Base-by-base conservation (phyloP, 92 coral and sea anemone species). In the Zoanthus solanderi region DNA sequence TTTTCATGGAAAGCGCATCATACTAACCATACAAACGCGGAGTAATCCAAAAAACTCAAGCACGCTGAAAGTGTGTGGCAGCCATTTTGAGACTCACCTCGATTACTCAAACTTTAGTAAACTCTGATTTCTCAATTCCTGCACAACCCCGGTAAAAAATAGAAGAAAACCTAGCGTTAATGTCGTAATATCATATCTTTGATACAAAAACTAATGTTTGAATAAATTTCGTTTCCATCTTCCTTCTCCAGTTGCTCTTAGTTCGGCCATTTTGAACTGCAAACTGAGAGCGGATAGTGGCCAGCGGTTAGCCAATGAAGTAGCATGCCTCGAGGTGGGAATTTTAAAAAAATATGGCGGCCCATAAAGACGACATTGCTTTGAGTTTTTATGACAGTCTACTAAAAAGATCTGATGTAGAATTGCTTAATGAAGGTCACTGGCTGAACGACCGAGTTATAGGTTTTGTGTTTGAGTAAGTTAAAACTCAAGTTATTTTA, bases 391-490 rank as follows among this genome's bases (percentile, higher is more conserved):
- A 94, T 74, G 95, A 97, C 79, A 97, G 98, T 90, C 93, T 97
- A 76, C 86, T 97, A 28, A 92, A 94, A 30, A 74, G 88, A 83
- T 97, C 99, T 46, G 99, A 97, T 73, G 90, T 97, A 17, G 86
- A 88, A 37, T 78, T 97, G 78, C 96, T 97, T 15, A 87, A 94
- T 12, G 95, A 93, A 83, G 98, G 98, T 9, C 94, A 92, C 23
- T 97, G 99, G 99, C 68, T 97, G 58, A 97, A 97, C 77, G 99
- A 97, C 71, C 95, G 90, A 77, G 80, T 97, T 12, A 93, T 97
- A 88, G 98, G 98, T 54, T 97, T 97, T 83, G 90, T 92, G 94
- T 93, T 97, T 89, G 97, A 97, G 99, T 97, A 78, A 91, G 99
- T 89, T 4, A 47, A 28, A n/a, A 72, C 31, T 10, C 15, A 48